Percentiles rank a stretch among this genome's conserved stretches.
Evolutionary conservation across 2,888 invertebrate species (phyloP).

Genomic region (Microdon myrmicae): DNA sequence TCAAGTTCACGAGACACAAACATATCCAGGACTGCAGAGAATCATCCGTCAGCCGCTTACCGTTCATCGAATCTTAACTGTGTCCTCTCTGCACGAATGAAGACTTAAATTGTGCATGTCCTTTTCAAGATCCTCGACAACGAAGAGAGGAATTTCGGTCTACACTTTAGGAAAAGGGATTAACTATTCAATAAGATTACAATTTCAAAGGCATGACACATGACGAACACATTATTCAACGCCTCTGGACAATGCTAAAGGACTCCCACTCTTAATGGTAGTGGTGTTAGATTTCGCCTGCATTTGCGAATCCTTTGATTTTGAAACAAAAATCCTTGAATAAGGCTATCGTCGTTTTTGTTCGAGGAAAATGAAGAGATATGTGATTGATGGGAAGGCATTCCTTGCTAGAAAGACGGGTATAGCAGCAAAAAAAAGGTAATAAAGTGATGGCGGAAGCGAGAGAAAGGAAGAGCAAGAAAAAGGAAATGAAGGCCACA

Average conservation of each 20-base stretch:
- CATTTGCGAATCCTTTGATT: constrained; percentile 28
- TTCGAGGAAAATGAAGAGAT: constrained; percentile 15
- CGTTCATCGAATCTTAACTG: too few species aligned
- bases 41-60: neutral
- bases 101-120: constrained; percentile 43
- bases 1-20: constrained; percentile 40
- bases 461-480: too few species aligned
- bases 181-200: constrained; percentile 50
- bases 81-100: constrained; percentile 22
- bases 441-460: too few species aligned
- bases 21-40: constrained; percentile 21
- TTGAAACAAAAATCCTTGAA: constrained; percentile 38
- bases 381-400: constrained; percentile 17
- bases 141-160: too few species aligned
- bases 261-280: neutral
- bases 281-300: constrained; percentile 43
- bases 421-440: constrained; percentile 7
- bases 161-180: constrained; percentile 29
- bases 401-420: neutral
- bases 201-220: constrained; percentile 45
- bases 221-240: constrained; percentile 37
- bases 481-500: too few species aligned
- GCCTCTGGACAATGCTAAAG: constrained; percentile 14
- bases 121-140: constrained; percentile 21
- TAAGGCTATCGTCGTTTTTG: constrained; percentile 10